Evolutionary conservation across 2,888 invertebrate genomes (phyloP), one percentile per base, ranked within the genome.

Genomic region (Philaethria dido): DNA sequence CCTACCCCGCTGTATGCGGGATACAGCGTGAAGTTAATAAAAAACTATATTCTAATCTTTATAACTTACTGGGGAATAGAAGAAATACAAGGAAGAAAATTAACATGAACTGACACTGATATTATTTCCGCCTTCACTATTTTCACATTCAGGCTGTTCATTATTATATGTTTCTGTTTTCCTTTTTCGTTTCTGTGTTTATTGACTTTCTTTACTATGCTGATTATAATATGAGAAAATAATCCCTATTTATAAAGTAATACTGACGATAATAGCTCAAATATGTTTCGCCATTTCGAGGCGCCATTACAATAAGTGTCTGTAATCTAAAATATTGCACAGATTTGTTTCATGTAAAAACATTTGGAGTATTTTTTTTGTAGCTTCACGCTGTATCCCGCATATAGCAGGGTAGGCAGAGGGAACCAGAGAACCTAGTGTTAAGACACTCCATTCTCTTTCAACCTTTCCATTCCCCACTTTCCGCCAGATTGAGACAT

Each of bases 261-360:
- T 55, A 55, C 3, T 55, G 55, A 14, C 33, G 29, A 63, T 36
- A 55, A 16, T 54, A 22, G n/a, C n/a, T n/a, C 4, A 22, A 29
- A 44, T 5, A 33, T 63, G 13, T 5, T 2, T 55, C 36, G 33
- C 45, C 33, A 22, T 4, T 54, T 45, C 36, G 11, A 44, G 50
- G 48, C 45, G 63, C 45, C 45, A 63, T 63, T 55, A 63, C 33
- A 44, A 33, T 63, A 63, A 63, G 45, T 55, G 63, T 54, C 50
- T 29, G 50, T 57, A 42, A 42, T 57, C 55, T 36, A 47, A 62
- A 45, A 45, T 45, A 45, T 63, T 33, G 45, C 33, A 55, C 13
- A 22, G 33, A 16, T 55, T 54, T 16, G 20, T 55, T 33, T 36
- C 33, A 45, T 29, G 29, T 29, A 29, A n/a, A n/a, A n/a, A n/a